Evolutionary conservation across 64 coral and sea anemone species (phyloP).

Genomic region (Cladopsammia gracilis): DNA sequence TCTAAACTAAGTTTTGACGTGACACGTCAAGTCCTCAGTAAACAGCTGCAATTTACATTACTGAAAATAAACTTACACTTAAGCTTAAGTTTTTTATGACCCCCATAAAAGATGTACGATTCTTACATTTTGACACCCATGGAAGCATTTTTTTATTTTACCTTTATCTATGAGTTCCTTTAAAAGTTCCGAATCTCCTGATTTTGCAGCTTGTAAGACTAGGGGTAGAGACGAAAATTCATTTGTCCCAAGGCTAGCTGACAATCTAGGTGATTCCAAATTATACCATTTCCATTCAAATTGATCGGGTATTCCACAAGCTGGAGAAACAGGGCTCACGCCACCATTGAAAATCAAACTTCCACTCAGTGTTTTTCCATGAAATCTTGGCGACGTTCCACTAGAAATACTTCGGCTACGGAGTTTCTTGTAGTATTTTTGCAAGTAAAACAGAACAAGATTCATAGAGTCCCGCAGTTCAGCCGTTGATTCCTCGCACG

Average conservation of each 20-base stretch:
- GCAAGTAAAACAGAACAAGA: conserved; percentile 84
- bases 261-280: conserved; percentile 86
- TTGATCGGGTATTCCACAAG: conserved; percentile 78
- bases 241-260: conserved; percentile 83
- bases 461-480: conserved; percentile 90
- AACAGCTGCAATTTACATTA: background rate
- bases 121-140: background rate
- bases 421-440: conserved; percentile 93
- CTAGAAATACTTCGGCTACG: conserved; percentile 75
- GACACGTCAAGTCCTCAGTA: background rate
- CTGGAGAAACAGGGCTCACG: conserved; percentile 82
- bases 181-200: conserved; percentile 74
- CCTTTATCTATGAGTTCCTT: conserved; percentile 75
- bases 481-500: conserved; percentile 81
- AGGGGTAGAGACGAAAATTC: conserved; percentile 84
- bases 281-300: conserved; percentile 98
- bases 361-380: conserved; percentile 70
- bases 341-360: conserved; percentile 82
- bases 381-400: conserved; percentile 56
- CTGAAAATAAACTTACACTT: background rate
- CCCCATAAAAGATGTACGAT: background rate
- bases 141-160: conserved; percentile 7
- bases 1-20: too few relatives aligned
- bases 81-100: background rate
- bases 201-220: conserved; percentile 76